Base-by-base conservation (phyloP, 1,140 invertebrate genomes). In the Pseudoatta argentina region DNA sequence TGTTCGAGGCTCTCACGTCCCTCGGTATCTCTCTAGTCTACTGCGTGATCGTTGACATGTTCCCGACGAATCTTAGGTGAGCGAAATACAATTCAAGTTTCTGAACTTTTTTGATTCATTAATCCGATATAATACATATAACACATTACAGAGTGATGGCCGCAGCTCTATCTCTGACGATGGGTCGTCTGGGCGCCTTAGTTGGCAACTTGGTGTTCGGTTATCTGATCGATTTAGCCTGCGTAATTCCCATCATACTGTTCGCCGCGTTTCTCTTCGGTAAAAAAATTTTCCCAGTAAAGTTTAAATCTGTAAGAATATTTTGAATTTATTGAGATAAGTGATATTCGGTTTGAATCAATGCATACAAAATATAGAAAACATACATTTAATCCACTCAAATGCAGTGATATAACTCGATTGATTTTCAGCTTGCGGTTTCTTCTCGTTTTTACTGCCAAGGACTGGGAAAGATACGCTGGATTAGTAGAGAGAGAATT, bases 21-120 rank as follows among this genome's bases (percentile, higher is more conserved):
- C 95, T 97, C 67, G 97, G 97, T 86, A 97, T 97, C 91, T 97
- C 97, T 93, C 96, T 97, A 75, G 96, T 97, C 48, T 97, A 97
- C 93, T 97, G 97, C 91, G 96, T 97, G 18, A 96, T 97, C 90
- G 97, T 97, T 75, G 97, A 97, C 93, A 94, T 97, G 88, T 97
- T 97, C 94, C 97, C 97, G 87, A 97, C 97, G 66, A 97, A 97
- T 95, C 96, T 97, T 89, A 97, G 97, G 97, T 97, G 94, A 94
- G 89, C 39, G 39, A 78, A 67, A 7, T 14, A 14, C 4, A 2
- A 12, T 5, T 44, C 7, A 2, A 12, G 6, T 2, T 24, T 16
- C 7, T 67, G 10, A 30, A 87, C 48, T 86, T 6, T 14, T 82
- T 48, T 0, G 1, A 27, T 77, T 87, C 39, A 87, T 34, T 39